Conservation (phyloP, 2,888 invertebrate species). For the Eudiplozoon nipponicum region DNA sequence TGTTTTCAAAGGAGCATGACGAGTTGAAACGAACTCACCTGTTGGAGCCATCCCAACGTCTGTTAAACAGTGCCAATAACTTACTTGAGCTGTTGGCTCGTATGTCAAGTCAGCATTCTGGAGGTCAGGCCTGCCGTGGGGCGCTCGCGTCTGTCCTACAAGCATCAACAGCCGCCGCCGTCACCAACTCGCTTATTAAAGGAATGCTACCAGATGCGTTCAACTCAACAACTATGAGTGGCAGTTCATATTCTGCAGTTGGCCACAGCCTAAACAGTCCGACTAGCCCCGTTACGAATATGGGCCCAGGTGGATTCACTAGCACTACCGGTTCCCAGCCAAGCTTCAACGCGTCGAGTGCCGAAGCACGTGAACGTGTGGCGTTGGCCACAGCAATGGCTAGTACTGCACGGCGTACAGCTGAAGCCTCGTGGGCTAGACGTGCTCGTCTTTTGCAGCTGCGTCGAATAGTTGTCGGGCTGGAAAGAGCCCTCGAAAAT, state of each 20-base stretch:
- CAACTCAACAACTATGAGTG: not conserved
- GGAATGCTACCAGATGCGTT: too few relatives aligned
- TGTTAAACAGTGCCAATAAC: not conserved
- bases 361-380: not conserved
- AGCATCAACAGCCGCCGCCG: too few relatives aligned
- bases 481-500: slow-evolving; percentile 4
- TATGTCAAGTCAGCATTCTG: not conserved
- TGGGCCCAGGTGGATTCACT: too few relatives aligned
- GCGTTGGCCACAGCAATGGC: not conserved
- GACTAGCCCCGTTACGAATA: too few relatives aligned
- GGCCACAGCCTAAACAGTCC: too few relatives aligned
- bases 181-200: too few relatives aligned
- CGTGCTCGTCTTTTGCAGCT: not conserved
- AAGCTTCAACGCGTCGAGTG: not conserved
- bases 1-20: not conserved
- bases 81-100: not conserved
- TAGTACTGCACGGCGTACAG: not conserved
- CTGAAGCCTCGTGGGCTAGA: not conserved
- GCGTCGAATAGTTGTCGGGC: not conserved
- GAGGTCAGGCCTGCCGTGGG: too few relatives aligned
- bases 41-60: not conserved
- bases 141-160: too few relatives aligned
- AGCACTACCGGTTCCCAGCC: too few relatives aligned
- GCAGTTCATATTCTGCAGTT: too few relatives aligned
- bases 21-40: not conserved